Evolutionary conservation across 1,140 invertebrate species (phyloP).

Genomic region (Nylanderia fulva): DNA sequence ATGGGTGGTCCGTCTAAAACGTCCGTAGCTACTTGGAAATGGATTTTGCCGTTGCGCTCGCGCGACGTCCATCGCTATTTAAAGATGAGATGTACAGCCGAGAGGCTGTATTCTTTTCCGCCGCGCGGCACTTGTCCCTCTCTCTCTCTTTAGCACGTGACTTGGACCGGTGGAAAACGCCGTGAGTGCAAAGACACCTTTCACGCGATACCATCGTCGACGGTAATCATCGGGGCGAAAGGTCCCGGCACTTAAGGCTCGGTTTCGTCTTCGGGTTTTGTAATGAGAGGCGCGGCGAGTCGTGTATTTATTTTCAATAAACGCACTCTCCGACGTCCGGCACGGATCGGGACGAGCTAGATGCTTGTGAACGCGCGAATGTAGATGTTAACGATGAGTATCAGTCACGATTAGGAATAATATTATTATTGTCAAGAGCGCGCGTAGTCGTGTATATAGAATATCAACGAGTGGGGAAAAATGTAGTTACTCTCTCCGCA

Average conservation of each 20-base stretch:
- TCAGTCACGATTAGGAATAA: slow-evolving; percentile 45
- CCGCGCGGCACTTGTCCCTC: background rate
- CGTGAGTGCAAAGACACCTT: slow-evolving; percentile 80
- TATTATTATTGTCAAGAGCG: slow-evolving; percentile 56
- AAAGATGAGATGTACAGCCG: slow-evolving; percentile 69
- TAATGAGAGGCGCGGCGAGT: slow-evolving; percentile 58
- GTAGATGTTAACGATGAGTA: slow-evolving; percentile 55
- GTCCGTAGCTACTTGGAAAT: slow-evolving; percentile 75
- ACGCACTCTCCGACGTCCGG: slow-evolving; percentile 22
- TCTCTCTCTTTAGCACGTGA: slow-evolving; percentile 43
- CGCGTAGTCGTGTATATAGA: slow-evolving; percentile 13
- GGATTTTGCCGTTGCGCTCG: slow-evolving; percentile 69
- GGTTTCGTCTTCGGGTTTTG: slow-evolving; percentile 61
- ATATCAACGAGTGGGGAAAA: slow-evolving; percentile 34
- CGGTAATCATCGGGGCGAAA: slow-evolving; percentile 72
- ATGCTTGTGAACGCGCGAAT: slow-evolving; percentile 30
- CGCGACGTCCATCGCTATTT: slow-evolving; percentile 72
- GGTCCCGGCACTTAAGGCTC: slow-evolving; percentile 60
- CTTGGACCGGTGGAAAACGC: slow-evolving; percentile 66
- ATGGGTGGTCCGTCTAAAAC: slow-evolving; percentile 71
- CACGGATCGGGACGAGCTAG: slow-evolving; percentile 31
- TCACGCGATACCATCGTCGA: slow-evolving; percentile 75
- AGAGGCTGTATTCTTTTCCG: slow-evolving; percentile 33
- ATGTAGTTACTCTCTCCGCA: slow-evolving; percentile 29
- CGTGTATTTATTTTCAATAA: slow-evolving; percentile 65